Conservation (phyloP, 1,140 invertebrate genomes). For the Caenorhabditis remanei region DNA sequence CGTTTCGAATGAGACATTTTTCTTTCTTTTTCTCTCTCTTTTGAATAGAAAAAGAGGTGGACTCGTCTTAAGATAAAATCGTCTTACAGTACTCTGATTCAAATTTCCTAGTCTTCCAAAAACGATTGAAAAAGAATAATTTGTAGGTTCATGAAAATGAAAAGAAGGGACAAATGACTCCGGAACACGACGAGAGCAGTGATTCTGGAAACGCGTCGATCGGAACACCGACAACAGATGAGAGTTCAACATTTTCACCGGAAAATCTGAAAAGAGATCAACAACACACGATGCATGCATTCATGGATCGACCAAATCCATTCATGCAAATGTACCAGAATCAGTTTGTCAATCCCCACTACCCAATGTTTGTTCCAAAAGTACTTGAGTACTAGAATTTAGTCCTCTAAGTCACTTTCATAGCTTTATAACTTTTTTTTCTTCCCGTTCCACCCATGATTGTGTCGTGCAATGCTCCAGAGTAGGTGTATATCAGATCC, state of each 20-base stretch:
- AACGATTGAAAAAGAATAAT: too few relatives aligned
- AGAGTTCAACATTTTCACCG: slow-evolving; percentile 16
- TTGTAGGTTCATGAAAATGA: slow-evolving; percentile 61
- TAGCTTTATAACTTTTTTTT: slow-evolving; percentile 11
- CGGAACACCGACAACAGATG: slow-evolving; percentile 53
- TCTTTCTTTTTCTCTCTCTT: neutral
- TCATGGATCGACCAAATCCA: slow-evolving; percentile 18
- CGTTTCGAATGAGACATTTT: slow-evolving; percentile 49
- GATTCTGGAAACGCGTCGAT: slow-evolving; percentile 65
- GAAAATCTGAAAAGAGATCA: slow-evolving; percentile 15
- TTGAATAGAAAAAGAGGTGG: neutral
- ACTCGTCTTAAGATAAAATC: neutral
- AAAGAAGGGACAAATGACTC: slow-evolving; percentile 47
- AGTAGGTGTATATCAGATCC: neutral
- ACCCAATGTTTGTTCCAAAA: slow-evolving; percentile 1
- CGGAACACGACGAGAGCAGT: slow-evolving; percentile 64
- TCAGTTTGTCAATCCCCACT: neutral
- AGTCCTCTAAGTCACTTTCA: neutral
- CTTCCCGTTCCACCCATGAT: neutral
- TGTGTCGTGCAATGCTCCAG: slow-evolving; percentile 23
- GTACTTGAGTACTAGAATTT: neutral
- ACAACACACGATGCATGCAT: slow-evolving; percentile 28
- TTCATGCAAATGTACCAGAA: slow-evolving; percentile 43
- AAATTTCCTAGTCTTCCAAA: neutral
- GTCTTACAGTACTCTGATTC: slow-evolving; percentile 29